A percentile compares a stretch with the other conserved stretches of the same genome.
phyloP scores from a whole-genome alignment of 1,140 invertebrate species.

The Leptinotarsa undecemlineata region DNA sequence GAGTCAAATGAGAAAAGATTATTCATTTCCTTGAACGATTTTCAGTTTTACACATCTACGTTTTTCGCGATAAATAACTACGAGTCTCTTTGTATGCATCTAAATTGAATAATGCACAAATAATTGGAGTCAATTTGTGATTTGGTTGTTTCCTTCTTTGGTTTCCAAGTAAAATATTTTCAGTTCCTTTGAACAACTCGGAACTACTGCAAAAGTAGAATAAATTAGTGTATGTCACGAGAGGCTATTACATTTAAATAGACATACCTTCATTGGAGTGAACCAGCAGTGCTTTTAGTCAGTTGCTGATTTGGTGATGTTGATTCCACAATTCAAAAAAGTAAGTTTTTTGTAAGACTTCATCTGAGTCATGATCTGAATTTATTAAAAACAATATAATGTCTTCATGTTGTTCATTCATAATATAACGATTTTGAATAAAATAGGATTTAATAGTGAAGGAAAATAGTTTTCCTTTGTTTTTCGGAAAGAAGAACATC shows the following conservation, averaged over 20 bases:
- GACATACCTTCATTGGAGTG: not conserved
- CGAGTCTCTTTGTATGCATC: not conserved
- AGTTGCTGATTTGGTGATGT: too few relatives aligned
- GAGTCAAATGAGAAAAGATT: not conserved
- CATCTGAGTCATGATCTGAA: too few relatives aligned
- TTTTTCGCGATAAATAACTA: not conserved
- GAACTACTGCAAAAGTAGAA: not conserved
- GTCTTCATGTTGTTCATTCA: too few relatives aligned
- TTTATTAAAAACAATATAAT: too few relatives aligned
- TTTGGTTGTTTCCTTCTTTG: not conserved
- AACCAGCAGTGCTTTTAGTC: not conserved
- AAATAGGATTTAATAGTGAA: too few relatives aligned
- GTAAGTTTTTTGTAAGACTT: too few relatives aligned
- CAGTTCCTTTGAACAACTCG: not conserved
- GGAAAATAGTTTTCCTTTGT: too few relatives aligned
- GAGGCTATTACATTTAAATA: not conserved
- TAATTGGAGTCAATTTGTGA: not conserved
- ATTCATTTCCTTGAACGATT: not conserved
- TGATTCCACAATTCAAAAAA: too few relatives aligned
- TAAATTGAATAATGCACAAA: constrained; percentile 5
- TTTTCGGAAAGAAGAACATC: too few relatives aligned
- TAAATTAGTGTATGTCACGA: not conserved
- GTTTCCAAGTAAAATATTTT: constrained; percentile 7
- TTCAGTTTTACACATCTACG: not conserved
- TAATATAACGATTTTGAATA: too few relatives aligned